These are phyloP conservation scores for Dyspetes luteomarginatus DNA, from an alignment of 2,888 invertebrate species.

Conservation along the genomic window DNA sequence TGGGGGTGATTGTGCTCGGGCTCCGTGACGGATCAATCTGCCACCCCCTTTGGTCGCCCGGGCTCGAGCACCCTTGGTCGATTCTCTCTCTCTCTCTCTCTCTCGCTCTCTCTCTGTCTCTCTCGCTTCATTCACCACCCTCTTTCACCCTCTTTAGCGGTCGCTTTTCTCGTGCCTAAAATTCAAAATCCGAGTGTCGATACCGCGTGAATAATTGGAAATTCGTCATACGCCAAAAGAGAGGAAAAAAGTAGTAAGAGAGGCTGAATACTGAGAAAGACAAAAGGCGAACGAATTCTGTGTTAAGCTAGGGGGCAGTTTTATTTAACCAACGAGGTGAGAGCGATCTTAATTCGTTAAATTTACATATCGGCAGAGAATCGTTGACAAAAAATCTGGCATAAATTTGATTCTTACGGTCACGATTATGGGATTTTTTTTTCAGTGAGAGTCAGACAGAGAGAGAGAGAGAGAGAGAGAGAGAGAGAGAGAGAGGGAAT, in stretches of 20 bases:
- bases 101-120: slow-evolving; percentile 47
- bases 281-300: neutral
- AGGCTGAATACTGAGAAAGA: no score
- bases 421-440: slow-evolving; percentile 42
- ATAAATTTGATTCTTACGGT: slow-evolving; percentile 21
- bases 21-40: slow-evolving; percentile 83
- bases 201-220: slow-evolving; percentile 78
- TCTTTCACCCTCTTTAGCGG: slow-evolving; percentile 12
- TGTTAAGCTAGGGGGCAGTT: slow-evolving; percentile 7
- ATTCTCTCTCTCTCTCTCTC: slow-evolving; percentile 65
- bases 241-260: slow-evolving; percentile 20
- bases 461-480: no score
- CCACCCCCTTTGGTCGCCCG: slow-evolving; percentile 78
- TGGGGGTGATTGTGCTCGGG: slow-evolving; percentile 83
- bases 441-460: no score
- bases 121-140: slow-evolving; percentile 9
- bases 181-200: slow-evolving; percentile 76
- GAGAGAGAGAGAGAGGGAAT: no score
- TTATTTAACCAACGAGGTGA: slow-evolving; percentile 34
- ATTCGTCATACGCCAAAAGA: slow-evolving; percentile 79
- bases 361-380: slow-evolving; percentile 23
- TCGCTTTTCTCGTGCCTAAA: slow-evolving; percentile 72
- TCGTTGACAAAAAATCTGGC: slow-evolving; percentile 5
- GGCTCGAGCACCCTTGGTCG: slow-evolving; percentile 66
- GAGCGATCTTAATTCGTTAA: slow-evolving; percentile 7